Base-by-base conservation (phyloP, 1,140 invertebrate genomes). In the Danaus melanippus region DNA sequence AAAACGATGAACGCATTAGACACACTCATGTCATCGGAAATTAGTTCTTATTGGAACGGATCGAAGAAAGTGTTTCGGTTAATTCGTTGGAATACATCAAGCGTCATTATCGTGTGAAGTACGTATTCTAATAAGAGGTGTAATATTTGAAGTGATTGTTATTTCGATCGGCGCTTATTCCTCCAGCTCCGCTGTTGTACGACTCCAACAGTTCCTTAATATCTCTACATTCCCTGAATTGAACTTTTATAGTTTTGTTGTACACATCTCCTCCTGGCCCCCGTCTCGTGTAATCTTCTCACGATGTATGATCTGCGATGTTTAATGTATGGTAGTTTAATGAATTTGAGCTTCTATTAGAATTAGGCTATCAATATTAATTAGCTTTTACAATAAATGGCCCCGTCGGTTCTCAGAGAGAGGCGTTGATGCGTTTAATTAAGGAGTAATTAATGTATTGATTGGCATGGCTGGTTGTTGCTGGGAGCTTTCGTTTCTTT, bases 121-220 rank as follows among this genome's bases (percentile, higher is more conserved):
- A 60, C 56, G 62, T 70, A 64, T 65, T 73, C 66, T 69, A 73
- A 68, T 73, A 66, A 64, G 70, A 70, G 67, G 63, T 70, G 65
- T 73, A 66, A 70, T 66, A 62, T 61, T 62, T 60, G 55, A 66
- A 66, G 59, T 66, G 58, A 46, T 53, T 68, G 64, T 64, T 64
- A 64, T 62, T 60, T 60, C 58, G 64, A 66, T 66, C 64, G 64
- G 58, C 56, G 64, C 58, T 66, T 63, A 60, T 59, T 62, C 60
- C 54, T 59, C 58, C 57, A 46, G 63, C 53, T 3, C 15, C 15
- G 15, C 15, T 15, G 1, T 15, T 3, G 15, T 15, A 15, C 15
- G 15, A 15, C 15, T 15, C 15, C 15, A 15, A 15, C 15, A 15
- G 15, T 15, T 15, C 15, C 15, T 15, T 15, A 15, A 15, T 15